Base-by-base conservation (phyloP, 2,797 vertebrate species). In the Mus spretus region DNA sequence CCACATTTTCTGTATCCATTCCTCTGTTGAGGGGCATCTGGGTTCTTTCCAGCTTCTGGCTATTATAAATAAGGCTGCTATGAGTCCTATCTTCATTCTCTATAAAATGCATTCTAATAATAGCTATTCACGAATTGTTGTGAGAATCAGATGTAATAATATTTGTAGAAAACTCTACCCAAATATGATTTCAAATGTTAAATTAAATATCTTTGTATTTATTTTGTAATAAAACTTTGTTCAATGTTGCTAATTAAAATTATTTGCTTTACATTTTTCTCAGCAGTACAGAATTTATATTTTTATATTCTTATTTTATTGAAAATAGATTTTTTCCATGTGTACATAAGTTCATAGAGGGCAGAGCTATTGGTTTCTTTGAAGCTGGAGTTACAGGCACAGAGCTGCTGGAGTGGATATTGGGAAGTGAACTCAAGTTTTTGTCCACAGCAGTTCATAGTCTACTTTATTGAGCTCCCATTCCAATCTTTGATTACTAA, bases 201-300 rank as follows among this genome's bases (percentile, higher is more conserved):
- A 65, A 67, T 67, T 4, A 95, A 84, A 17, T 61, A 65, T 26
- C 40, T n/a, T 28, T 70, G 75, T 37, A 31, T 75, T 80, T 81
- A 75, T 57, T 85, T 91, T 84, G 37, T 50, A 80, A 28, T 8
- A 94, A 57, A n/a, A 44, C 6, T 3, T 89, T 82, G n/a, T 61
- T 91, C 95, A 75, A 77, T 72, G 28, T 55, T 88, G 14, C 31
- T 86, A 85, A 55, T 34, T 26, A 88, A 15, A 85, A 84, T 74
- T 93, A 65, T 19, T 75, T 93, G 7, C 12, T 83, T 63, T 77
- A 44, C 44, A 31, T 44, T 44, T 8, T 44, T 44, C 17, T 79
- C 55, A 55, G 8, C 9, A 11, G 5, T 31, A 47, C 2, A 63
- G 6, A 65, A 7, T 65, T 44, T 47, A 47, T 50, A 74, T 37